Evolutionary conservation across 2,888 invertebrate genomes (phyloP), one percentile per base, ranked within the genome.

Genomic region (Belgica antarctica): DNA sequence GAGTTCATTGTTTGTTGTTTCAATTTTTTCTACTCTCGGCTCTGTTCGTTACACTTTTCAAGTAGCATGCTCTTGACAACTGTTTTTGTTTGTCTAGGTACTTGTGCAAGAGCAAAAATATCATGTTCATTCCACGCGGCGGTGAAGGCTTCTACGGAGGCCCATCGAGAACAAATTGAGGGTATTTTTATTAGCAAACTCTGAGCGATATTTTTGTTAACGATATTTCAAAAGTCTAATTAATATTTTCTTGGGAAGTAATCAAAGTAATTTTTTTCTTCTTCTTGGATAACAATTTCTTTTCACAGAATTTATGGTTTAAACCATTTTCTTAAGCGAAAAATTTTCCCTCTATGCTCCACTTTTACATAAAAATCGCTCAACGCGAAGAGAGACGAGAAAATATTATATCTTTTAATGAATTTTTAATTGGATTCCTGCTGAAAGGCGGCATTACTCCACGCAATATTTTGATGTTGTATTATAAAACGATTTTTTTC

Each of bases 361-460:
- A 69, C 36, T 69, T 36, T 66, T 52, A n/a, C n/a, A 41, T 41
- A 41, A 41, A 41, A n/a, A n/a, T n/a, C n/a, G n/a, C n/a, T n/a
- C n/a, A n/a, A n/a, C n/a, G n/a, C n/a, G n/a, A n/a, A n/a, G n/a
- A n/a, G n/a, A n/a, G n/a, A n/a, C n/a, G n/a, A n/a, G n/a, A n/a
- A 31, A 34, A 66, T 66, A 66, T 66, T 66, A 66, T 66, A 66
- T 66, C 66, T 66, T 66, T 24, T 66, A 66, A 66, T 59, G 69
- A 69, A 69, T 69, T 69, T 69, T 59, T 69, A 69, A 69, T 69
- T 69, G 69, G 69, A 69, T 59, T 59, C 59, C 69, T 69, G 25
- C 69, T 69, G 69, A 69, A 69, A 66, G 15, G n/a, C n/a, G 66
- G 69, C 69, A 69, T 69, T 59, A 69, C 57, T 31, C 31, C 69